Base-by-base conservation (phyloP, 2,113 vertebrate species). In the Tretioscincus oriximinensis region DNA sequence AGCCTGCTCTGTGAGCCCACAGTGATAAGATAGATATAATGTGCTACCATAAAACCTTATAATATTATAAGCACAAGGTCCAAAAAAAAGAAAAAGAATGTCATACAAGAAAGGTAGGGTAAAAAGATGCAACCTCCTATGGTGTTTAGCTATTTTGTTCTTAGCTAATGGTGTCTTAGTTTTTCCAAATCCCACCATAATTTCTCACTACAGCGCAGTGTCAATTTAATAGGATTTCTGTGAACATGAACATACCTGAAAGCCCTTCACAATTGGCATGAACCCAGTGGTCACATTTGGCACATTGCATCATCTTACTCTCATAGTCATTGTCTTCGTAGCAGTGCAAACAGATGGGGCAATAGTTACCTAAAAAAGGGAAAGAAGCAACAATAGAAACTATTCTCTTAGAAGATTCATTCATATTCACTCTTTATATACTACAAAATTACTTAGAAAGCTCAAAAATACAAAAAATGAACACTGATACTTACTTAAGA, bases 201-300 rank as follows among this genome's bases (percentile, higher is more conserved):
- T n/a, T n/a, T n/a, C n/a, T n/a, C n/a, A n/a, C n/a, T n/a, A n/a
- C 51, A 7, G 26, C 9, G 77, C 21, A 51, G 12, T 60, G 5
- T 24, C 60, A 66, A n/a, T 2, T 45, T 47, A 5, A 22, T 47
- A 9, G 9, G 16, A 31, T 29, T 21, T 21, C 63, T n/a, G 14
- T 31, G 18, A 54, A 51, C 54, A n/a, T 26, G 22, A n/a, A 10
- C 96, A 49, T 97, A 99, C 99, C 99, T 89, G 97, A 97, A 84
- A 99, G 96, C 85, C 95, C 97, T 90, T 99, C 99, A 85, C 99
- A 99, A 89, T 98, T 99, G 90, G 98, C 96, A 84, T 99, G 99
- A 71, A 99, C 98, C 97, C 98, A 99, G 88, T 95, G 96, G 81
- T 99, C 96, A 3, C 99, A 99, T 64, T 96, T 97, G 81, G 95